A percentile compares a stretch with the other conserved stretches of the same genome.
phyloP scores from a whole-genome alignment of 2,888 invertebrate species.

The Agonopterix heracliana region DNA sequence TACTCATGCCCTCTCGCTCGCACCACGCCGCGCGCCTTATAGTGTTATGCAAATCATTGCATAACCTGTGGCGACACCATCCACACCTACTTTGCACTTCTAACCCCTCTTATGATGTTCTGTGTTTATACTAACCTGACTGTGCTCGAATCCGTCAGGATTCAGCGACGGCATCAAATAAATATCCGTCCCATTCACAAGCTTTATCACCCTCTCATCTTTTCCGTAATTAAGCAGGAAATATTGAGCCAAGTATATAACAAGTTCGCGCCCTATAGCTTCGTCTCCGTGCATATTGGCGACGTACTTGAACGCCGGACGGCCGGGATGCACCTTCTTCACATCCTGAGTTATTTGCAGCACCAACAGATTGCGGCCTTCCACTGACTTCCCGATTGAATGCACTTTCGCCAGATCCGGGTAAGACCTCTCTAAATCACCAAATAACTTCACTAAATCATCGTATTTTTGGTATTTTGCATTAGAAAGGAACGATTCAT shows the following conservation, averaged over 20 bases:
- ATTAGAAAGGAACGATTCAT: slow-evolving; percentile 74
- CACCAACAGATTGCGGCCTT: slow-evolving; percentile 87
- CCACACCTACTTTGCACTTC: too few relatives aligned
- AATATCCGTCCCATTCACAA: slow-evolving; percentile 93
- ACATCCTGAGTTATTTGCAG: slow-evolving; percentile 80
- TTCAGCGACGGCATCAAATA: slow-evolving; percentile 98
- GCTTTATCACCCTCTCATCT: slow-evolving; percentile 80
- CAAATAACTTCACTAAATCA: slow-evolving; percentile 80
- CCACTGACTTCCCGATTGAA: slow-evolving; percentile 89
- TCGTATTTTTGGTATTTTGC: slow-evolving; percentile 83
- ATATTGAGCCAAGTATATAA: slow-evolving; percentile 89
- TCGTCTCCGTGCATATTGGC: slow-evolving; percentile 99
- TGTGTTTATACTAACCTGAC: slow-evolving; percentile 84
- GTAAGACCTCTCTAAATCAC: slow-evolving; percentile 75
- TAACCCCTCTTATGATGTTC: too few relatives aligned
- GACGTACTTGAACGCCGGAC: slow-evolving; percentile 95
- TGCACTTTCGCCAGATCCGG: slow-evolving; percentile 83
- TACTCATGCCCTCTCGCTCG: too few relatives aligned
- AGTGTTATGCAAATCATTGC: too few relatives aligned
- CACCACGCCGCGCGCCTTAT: too few relatives aligned
- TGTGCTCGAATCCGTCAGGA: slow-evolving; percentile 95
- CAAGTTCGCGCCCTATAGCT: slow-evolving; percentile 88
- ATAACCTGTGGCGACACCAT: too few relatives aligned
- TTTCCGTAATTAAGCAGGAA: slow-evolving; percentile 85
- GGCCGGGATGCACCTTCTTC: slow-evolving; percentile 60